These are phyloP conservation scores for Pterocles orientalis DNA, from an alignment of 2,113 vertebrate species.

Conservation along the genomic window DNA sequence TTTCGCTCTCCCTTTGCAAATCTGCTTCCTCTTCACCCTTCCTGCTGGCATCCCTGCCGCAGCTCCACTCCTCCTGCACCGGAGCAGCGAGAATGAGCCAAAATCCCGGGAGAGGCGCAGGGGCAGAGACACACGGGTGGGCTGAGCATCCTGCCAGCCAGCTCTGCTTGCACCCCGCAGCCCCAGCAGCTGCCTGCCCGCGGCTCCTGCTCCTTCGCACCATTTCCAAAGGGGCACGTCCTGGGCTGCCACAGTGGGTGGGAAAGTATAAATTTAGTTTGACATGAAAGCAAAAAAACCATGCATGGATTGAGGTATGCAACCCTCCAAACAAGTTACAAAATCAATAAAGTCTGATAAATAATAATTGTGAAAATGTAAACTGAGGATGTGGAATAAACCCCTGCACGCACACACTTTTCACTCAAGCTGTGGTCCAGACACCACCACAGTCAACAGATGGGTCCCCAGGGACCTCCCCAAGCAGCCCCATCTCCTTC, in stretches of 20 bases:
- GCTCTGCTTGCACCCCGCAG: neutral
- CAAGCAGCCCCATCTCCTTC: neutral
- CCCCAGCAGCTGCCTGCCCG: neutral
- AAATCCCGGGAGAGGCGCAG: accelerated
- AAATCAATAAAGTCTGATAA: neutral
- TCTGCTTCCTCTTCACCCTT: neutral
- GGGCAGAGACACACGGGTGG: accelerated
- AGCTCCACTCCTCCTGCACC: accelerated
- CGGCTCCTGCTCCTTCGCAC: neutral
- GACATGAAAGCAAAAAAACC: neutral
- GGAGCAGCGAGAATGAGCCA: neutral
- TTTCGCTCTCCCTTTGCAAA: neutral
- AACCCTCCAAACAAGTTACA: accelerated
- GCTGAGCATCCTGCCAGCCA: neutral
- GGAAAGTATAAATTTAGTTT: neutral
- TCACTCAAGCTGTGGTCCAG: neutral
- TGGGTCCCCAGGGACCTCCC: neutral
- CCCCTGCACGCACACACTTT: too few species aligned
- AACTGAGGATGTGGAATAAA: neutral
- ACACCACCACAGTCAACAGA: neutral
- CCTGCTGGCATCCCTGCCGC: neutral
- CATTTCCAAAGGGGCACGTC: accelerated
- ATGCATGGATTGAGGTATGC: accelerated
- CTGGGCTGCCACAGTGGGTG: neutral
- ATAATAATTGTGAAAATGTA: accelerated